A percentile compares a stretch with the other conserved stretches of the same genome.
These are phyloP conservation scores for Brachionus calyciflorus DNA, from an alignment of 1,140 invertebrate species.

Conservation along the genomic window DNA sequence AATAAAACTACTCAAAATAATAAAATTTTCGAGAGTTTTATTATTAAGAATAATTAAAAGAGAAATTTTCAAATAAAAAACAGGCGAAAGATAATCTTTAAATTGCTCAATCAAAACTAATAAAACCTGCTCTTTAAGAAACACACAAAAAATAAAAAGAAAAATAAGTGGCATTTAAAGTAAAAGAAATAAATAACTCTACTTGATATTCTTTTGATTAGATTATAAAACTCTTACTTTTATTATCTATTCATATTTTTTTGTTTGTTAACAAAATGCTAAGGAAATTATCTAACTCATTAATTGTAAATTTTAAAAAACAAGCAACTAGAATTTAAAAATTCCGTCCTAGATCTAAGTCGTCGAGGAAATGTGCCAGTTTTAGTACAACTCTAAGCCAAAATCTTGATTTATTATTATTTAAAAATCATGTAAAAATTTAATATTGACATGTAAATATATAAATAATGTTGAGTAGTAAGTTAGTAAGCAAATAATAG, in stretches of 20 bases:
- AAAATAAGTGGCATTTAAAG: not conserved
- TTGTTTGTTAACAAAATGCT: no score
- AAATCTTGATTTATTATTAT: slow-evolving; percentile 10
- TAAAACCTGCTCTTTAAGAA: slow-evolving; percentile 34
- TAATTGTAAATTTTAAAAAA: not conserved
- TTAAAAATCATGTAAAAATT: not conserved
- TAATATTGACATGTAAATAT: no score
- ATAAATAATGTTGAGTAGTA: no score
- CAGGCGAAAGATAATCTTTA: not conserved
- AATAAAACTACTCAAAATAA: no score
- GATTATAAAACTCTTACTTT: slow-evolving; percentile 36
- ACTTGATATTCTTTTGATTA: slow-evolving; percentile 45
- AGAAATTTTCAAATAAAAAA: no score
- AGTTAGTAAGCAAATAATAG: no score
- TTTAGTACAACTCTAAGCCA: not conserved
- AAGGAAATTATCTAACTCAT: slow-evolving; percentile 28
- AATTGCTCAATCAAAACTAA: not conserved
- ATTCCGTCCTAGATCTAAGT: slow-evolving; percentile 24
- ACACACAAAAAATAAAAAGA: not conserved
- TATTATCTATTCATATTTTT: not conserved
- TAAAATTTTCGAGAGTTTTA: no score
- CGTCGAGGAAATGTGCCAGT: not conserved
- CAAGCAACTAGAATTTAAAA: no score
- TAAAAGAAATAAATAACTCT: not conserved
- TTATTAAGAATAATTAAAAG: no score